These are phyloP conservation scores for Proterorhinus semilunaris DNA, from an alignment of 2,113 vertebrate genomes.

Conservation along the genomic window DNA sequence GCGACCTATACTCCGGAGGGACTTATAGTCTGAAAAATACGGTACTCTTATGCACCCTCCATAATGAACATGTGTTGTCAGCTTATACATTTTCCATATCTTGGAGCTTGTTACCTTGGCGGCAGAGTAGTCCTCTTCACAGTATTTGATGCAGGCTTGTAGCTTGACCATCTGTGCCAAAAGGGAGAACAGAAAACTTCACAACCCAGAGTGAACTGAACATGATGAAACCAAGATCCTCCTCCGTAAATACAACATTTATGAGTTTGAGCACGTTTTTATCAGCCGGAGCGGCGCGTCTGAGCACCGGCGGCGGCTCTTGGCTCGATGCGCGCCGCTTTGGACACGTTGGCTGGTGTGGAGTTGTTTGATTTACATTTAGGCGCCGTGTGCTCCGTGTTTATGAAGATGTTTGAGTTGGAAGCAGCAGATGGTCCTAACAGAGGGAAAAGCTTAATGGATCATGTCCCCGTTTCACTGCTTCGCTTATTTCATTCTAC, in stretches of 20 bases:
- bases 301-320: neutral
- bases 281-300: neutral
- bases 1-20: no score
- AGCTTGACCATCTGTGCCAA: constrained; percentile 80
- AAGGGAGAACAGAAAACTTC: neutral
- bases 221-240: neutral
- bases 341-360: neutral
- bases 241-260: neutral
- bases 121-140: constrained; percentile 86
- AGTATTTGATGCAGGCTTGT: constrained; percentile 88
- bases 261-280: constrained; percentile 1
- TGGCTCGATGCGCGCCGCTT: neutral
- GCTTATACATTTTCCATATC: neutral
- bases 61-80: neutral
- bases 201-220: neutral
- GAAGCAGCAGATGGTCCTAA: constrained; percentile 29
- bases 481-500: neutral
- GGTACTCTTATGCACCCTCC: constrained; percentile 2
- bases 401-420: constrained; percentile 5
- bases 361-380: constrained; percentile 14
- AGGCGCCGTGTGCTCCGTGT: constrained; percentile 1
- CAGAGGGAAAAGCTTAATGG: neutral
- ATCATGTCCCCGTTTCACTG: neutral
- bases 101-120: constrained; percentile 74
- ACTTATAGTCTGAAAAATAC: no score